phyloP scores from a whole-genome alignment of 2,797 vertebrate species.

The Ctenosaura bakeri region DNA sequence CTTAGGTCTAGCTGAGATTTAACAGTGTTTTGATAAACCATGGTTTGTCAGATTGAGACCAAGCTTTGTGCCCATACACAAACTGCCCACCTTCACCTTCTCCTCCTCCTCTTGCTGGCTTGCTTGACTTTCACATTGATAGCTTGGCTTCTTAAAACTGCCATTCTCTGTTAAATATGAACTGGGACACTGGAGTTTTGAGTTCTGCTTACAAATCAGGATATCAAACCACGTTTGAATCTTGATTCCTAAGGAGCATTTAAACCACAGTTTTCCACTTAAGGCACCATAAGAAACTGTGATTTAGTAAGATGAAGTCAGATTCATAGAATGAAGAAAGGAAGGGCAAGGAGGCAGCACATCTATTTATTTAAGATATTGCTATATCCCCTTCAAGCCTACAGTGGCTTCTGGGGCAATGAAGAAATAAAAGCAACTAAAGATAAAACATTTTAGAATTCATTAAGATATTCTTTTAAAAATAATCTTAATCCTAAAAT shows the following conservation, averaged over 20 bases:
- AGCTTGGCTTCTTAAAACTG: neutral
- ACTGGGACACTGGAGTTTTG: neutral
- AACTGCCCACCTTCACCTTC: neutral
- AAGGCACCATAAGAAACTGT: neutral
- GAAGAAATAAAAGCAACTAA: too few relatives aligned
- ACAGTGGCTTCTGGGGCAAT: too few relatives aligned
- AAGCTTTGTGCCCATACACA: neutral
- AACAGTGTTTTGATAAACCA: neutral
- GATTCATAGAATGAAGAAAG: too few relatives aligned
- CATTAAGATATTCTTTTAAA: too few relatives aligned
- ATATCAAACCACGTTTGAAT: neutral
- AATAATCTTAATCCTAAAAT: too few relatives aligned
- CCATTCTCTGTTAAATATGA: neutral
- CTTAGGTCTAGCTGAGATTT: neutral
- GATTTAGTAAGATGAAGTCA: neutral
- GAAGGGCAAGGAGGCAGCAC: neutral
- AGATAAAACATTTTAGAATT: too few relatives aligned
- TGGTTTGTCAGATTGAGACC: neutral
- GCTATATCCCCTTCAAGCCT: too few relatives aligned
- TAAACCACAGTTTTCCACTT: slow-evolving; percentile 3
- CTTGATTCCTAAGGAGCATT: neutral
- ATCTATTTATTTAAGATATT: neutral
- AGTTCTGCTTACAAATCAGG: neutral
- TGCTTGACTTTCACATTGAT: neutral
- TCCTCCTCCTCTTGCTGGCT: neutral